Conservation (phyloP, 2,113 vertebrate genomes). For the Pungitius pungitius region DNA sequence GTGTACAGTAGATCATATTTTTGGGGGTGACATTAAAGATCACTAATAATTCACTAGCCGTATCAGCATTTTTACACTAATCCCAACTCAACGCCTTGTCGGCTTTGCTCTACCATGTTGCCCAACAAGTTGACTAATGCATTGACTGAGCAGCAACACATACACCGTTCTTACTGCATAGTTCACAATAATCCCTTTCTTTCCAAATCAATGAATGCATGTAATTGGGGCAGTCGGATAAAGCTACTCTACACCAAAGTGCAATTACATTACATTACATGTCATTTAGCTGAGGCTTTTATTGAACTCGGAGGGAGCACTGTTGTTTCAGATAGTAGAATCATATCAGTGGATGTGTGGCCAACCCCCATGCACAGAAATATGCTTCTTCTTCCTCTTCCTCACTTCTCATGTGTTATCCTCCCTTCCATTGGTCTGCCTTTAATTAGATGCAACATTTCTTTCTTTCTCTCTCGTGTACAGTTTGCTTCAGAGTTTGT, state of each 20-base stretch:
- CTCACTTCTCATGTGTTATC: slow-evolving; percentile 51
- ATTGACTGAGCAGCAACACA: slow-evolving; percentile 25
- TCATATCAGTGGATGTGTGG: slow-evolving; percentile 58
- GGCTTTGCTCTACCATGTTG: slow-evolving; percentile 2
- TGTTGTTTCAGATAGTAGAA: slow-evolving; percentile 62
- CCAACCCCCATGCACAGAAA: slow-evolving; percentile 67
- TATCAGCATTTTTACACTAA: neutral
- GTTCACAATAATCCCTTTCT: slow-evolving; percentile 14
- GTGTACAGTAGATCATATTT: slow-evolving; percentile 56
- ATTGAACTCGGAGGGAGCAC: slow-evolving; percentile 76
- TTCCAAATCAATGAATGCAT: slow-evolving; percentile 27
- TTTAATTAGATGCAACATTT: slow-evolving; percentile 62
- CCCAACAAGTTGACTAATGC: slow-evolving; percentile 8
- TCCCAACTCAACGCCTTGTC: neutral
- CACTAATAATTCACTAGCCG: neutral
- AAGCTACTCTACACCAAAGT: slow-evolving; percentile 76
- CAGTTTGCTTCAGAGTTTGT: slow-evolving; percentile 79
- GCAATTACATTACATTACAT: no score
- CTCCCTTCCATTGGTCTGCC: slow-evolving; percentile 58
- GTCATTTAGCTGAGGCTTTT: no score
- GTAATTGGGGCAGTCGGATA: slow-evolving; percentile 42
- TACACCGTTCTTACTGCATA: slow-evolving; percentile 4
- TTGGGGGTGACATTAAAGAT: slow-evolving; percentile 3
- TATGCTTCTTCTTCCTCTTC: slow-evolving; percentile 54
- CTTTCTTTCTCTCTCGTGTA: slow-evolving; percentile 66